phyloP scores from a whole-genome alignment of 2,113 vertebrate species.

The Antechinus stuartii region DNA sequence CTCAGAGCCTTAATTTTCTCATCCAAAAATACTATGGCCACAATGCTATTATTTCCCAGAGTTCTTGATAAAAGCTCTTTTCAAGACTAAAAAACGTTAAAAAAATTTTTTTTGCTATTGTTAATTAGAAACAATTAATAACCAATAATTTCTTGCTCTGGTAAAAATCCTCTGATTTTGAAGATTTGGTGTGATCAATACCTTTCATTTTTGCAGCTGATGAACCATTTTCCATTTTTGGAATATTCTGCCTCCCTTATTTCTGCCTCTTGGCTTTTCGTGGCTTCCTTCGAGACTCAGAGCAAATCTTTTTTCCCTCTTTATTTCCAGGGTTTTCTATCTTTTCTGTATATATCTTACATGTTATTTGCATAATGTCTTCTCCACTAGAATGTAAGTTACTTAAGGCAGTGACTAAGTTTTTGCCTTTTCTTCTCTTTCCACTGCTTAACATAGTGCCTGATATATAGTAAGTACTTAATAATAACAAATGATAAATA shows the following conservation, averaged over 20 bases:
- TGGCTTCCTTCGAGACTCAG: background rate
- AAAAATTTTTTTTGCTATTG: background rate
- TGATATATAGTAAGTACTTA: background rate
- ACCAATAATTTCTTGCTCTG: background rate
- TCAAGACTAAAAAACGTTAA: background rate
- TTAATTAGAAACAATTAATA: constrained; percentile 32
- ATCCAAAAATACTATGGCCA: background rate
- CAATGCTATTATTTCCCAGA: background rate
- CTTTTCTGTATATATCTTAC: background rate
- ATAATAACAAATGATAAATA: background rate
- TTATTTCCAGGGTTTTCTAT: background rate
- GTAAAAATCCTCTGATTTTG: background rate
- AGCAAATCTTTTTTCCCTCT: background rate
- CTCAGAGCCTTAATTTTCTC: background rate
- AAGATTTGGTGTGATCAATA: constrained; percentile 23
- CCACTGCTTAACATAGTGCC: background rate
- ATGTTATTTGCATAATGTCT: background rate
- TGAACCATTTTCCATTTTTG: background rate
- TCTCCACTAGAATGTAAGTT: background rate
- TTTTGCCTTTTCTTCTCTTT: background rate
- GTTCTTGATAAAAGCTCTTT: background rate
- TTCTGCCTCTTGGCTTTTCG: background rate
- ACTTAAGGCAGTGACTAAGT: background rate
- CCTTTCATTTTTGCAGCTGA: constrained; percentile 20
- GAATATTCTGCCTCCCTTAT: background rate